Conservation (phyloP, 2,797 vertebrate species). For the Sebastes variabilis region DNA sequence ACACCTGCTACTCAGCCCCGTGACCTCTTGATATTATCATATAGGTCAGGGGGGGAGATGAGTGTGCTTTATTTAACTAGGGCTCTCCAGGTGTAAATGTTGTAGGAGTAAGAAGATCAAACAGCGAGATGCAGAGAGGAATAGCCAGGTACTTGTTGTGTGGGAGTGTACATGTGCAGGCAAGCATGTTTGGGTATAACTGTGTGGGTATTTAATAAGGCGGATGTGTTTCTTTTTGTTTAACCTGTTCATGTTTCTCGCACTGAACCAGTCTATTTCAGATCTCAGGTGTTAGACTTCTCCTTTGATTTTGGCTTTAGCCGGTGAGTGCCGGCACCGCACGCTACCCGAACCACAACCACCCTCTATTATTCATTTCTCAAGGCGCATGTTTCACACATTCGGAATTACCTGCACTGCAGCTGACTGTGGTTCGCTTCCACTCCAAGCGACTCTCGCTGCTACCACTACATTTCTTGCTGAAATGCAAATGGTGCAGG, state of each 20-base stretch:
- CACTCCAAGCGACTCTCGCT: slow-evolving; percentile 5
- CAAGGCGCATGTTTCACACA: slow-evolving; percentile 50
- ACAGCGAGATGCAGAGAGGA: background rate
- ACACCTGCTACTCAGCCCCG: slow-evolving; percentile 43
- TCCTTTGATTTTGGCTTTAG: slow-evolving; percentile 39
- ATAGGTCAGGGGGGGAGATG: slow-evolving; percentile 23
- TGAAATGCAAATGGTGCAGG: slow-evolving; percentile 44
- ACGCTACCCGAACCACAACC: slow-evolving; percentile 37
- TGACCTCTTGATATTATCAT: slow-evolving; percentile 41
- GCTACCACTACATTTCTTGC: slow-evolving; percentile 19
- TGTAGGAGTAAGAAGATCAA: slow-evolving; percentile 10
- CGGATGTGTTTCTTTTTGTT: slow-evolving; percentile 11
- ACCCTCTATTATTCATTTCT: slow-evolving; percentile 57
- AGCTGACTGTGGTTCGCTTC: slow-evolving; percentile 42
- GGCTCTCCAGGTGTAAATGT: background rate
- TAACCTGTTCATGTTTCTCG: background rate
- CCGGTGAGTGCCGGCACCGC: slow-evolving; percentile 4
- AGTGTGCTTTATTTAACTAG: slow-evolving; percentile 18
- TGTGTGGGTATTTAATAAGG: slow-evolving; percentile 14
- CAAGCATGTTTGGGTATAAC: background rate
- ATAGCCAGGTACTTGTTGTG: background rate
- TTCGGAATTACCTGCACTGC: slow-evolving; percentile 51
- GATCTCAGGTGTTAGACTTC: slow-evolving; percentile 9
- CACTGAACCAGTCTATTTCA: background rate
- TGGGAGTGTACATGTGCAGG: background rate